Percentiles rank a stretch among this genome's conserved stretches.
phyloP scores from a whole-genome alignment of 2,888 invertebrate genomes.

The Thysanoteuthis rhombus region DNA sequence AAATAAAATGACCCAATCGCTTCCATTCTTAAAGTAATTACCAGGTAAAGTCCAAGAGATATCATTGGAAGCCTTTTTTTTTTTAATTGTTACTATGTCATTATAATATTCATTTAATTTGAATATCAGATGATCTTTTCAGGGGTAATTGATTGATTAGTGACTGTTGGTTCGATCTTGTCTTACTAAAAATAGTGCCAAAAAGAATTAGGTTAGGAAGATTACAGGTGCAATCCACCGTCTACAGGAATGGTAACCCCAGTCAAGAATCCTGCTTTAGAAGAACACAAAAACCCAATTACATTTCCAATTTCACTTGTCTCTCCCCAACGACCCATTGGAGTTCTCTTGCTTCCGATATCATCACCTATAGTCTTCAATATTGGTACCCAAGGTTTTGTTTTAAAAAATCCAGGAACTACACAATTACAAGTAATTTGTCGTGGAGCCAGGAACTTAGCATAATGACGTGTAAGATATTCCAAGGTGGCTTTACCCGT shows the following conservation, averaged over 20 bases:
- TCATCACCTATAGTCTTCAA: not conserved
- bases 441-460: not conserved
- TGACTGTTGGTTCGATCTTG: too few relatives aligned
- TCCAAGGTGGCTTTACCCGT: not conserved
- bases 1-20: too few relatives aligned
- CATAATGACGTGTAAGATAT: slow-evolving; percentile 25
- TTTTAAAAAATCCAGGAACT: slow-evolving; percentile 13
- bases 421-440: slow-evolving; percentile 20
- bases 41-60: too few relatives aligned
- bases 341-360: not conserved
- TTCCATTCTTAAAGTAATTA: too few relatives aligned
- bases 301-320: slow-evolving; percentile 1
- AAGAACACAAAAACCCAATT: slow-evolving; percentile 16
- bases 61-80: too few relatives aligned
- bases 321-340: slow-evolving; percentile 29
- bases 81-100: too few relatives aligned
- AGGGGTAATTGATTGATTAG: too few relatives aligned
- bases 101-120: too few relatives aligned
- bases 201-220: too few relatives aligned
- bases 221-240: not conserved
- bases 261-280: slow-evolving; percentile 12
- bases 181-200: too few relatives aligned
- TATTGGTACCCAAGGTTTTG: not conserved
- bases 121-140: too few relatives aligned
- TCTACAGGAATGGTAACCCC: slow-evolving; percentile 21